Evolutionary conservation across 2,113 vertebrate genomes (phyloP), one percentile per base, ranked within the genome.

Genomic region (Canis aureus): DNA sequence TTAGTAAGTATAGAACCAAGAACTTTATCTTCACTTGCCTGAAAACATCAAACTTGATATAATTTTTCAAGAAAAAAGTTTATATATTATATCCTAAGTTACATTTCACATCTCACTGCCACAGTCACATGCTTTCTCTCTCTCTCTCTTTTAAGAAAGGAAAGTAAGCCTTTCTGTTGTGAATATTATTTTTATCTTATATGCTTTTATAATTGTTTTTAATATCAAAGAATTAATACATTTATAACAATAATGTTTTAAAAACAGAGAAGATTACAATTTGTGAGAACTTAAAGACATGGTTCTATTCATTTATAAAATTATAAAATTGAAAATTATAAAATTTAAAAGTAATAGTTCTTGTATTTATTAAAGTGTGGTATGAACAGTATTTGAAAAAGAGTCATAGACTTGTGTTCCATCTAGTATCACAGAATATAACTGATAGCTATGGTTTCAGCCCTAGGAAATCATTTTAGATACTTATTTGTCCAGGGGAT

Each of bases 401-500:
- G 1, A 55, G 55, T 6, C 5, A 8, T 22, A 80, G 11, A 35
- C 6, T 11, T 89, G 0, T 62, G 19, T 2, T 76, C 13, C 64
- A 64, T 64, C 64, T 89, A 27, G 25, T 60, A 67, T 90, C 32
- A 69, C 2, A 73, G 1, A 35, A 59, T 29, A n/a, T n/a, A 76
- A 64, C 8, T 60, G 23, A 80, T 23, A 87, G 35, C 17, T 57
- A 13, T 35, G n/a, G 2, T 27, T 78, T 91, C 38, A 16, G 1
- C 81, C 76, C 12, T 25, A 76, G 22, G 23, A 76, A 94, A 84
- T 74, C 35, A 76, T 86, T 43, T n/a, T 27, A 59, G 11, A 62
- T 62, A 57, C 4, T 85, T 93, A 43, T 84, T 97, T 97, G 25
- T 29, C 84, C 92, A 88, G 11, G 27, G 32, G 29, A 89, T 81